Conservation (phyloP, 2,113 vertebrate species). For the Psettodes erumei region DNA sequence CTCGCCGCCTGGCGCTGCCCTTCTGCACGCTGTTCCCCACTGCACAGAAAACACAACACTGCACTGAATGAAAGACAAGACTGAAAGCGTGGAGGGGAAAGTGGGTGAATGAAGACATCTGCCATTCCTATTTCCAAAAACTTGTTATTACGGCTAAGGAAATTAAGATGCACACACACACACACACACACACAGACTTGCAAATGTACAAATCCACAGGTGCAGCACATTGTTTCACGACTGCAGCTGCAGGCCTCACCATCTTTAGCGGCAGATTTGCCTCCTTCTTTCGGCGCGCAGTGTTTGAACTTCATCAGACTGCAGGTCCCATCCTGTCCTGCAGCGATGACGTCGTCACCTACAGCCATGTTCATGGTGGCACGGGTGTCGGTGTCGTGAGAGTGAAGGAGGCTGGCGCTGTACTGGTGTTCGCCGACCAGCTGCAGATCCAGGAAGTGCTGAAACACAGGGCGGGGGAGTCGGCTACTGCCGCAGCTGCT, state of each 20-base stretch:
- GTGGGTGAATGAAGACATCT: too few species aligned
- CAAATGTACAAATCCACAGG: too few species aligned
- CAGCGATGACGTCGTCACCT: slow-evolving; percentile 87
- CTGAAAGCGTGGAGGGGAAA: too few species aligned
- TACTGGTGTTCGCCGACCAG: slow-evolving; percentile 82
- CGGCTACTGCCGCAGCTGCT: not conserved
- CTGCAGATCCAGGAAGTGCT: slow-evolving; percentile 94
- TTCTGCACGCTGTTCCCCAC: slow-evolving; percentile 63
- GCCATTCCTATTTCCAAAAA: too few species aligned
- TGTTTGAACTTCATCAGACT: slow-evolving; percentile 86
- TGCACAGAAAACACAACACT: slow-evolving; percentile 25
- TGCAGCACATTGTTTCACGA: not conserved
- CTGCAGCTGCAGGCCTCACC: slow-evolving; percentile 74
- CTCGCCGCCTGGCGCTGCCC: slow-evolving; percentile 66
- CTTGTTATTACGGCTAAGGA: not conserved
- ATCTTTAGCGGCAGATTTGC: slow-evolving; percentile 56
- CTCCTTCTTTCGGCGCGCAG: slow-evolving; percentile 29
- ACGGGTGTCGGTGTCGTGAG: slow-evolving; percentile 89
- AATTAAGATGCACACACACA: not conserved
- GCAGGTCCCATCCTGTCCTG: slow-evolving; percentile 92
- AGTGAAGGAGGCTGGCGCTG: slow-evolving; percentile 89
- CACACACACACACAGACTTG: too few species aligned
- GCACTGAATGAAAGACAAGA: not conserved
- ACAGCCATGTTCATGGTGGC: slow-evolving; percentile 96
- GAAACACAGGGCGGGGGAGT: slow-evolving; percentile 59